These are phyloP conservation scores for Apistogramma diplotaenia DNA, from an alignment of 2,113 vertebrate genomes.

Conservation along the genomic window DNA sequence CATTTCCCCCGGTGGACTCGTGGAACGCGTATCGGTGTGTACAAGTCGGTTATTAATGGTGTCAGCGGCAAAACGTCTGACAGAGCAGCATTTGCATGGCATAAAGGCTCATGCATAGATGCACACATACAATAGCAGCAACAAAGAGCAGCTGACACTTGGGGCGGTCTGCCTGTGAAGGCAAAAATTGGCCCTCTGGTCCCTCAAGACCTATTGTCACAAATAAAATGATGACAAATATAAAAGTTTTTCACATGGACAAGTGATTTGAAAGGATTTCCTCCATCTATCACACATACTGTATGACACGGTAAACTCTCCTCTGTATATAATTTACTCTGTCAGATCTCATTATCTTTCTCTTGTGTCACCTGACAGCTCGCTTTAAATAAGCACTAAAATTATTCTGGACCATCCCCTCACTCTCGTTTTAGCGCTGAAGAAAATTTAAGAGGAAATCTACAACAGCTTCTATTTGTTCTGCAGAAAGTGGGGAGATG, in stretches of 20 bases:
- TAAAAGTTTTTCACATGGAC: conserved; percentile 4
- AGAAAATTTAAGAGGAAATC: neutral
- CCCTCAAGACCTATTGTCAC: neutral
- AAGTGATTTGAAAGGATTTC: neutral
- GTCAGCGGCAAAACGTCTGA: conserved; percentile 39
- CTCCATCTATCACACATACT: neutral
- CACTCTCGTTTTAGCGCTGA: neutral
- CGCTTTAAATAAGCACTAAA: neutral
- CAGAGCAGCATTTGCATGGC: conserved; percentile 29
- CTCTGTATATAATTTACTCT: conserved; percentile 9
- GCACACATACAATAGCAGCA: conserved; percentile 9
- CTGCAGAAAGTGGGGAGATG: neutral
- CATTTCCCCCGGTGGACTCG: conserved; percentile 18
- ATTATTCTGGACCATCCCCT: neutral
- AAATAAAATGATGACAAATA: conserved; percentile 17
- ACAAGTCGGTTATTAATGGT: conserved; percentile 47
- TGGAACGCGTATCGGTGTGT: neutral
- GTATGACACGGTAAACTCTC: neutral
- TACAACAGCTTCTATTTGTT: neutral
- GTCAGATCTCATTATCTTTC: conserved; percentile 18
- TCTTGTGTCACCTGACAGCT: conserved; percentile 18
- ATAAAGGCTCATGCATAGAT: conserved; percentile 7
- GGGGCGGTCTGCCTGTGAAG: conserved; percentile 6
- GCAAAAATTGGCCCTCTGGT: conserved; percentile 1
- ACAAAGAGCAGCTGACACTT: conserved; percentile 8